Percentiles rank a stretch among this genome's conserved stretches.
These are phyloP conservation scores for Ostrea edulis DNA, from an alignment of 1,140 invertebrate genomes.

Conservation along the genomic window DNA sequence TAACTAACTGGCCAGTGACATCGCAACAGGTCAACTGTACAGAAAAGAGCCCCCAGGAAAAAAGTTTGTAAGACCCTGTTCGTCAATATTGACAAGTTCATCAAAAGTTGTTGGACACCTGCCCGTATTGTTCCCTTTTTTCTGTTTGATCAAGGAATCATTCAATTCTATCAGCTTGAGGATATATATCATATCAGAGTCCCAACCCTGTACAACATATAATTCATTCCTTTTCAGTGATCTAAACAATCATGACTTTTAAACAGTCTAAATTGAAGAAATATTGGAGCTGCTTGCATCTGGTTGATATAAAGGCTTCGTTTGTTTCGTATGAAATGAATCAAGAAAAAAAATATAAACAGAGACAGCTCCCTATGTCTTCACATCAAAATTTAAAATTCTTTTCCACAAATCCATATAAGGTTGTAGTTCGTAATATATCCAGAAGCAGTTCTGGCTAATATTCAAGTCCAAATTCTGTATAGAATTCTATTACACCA, in stretches of 20 bases:
- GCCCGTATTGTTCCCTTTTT: constrained; percentile 23
- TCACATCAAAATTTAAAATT: constrained; percentile 29
- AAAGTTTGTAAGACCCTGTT: constrained; percentile 32
- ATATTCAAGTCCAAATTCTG: constrained; percentile 16
- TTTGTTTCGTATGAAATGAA: constrained; percentile 27
- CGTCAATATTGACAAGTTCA: constrained; percentile 38
- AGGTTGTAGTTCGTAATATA: not conserved
- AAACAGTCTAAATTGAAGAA: constrained; percentile 25
- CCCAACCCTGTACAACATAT: not conserved
- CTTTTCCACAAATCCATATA: constrained; percentile 13
- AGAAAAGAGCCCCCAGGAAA: constrained; percentile 28
- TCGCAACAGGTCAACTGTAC: constrained; percentile 36
- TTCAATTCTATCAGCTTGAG: constrained; percentile 22
- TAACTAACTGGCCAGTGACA: constrained; percentile 31
- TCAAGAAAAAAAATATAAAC: constrained; percentile 31
- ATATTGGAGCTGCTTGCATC: not conserved
- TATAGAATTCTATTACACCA: not conserved
- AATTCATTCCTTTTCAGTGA: constrained; percentile 7
- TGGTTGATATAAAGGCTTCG: not conserved
- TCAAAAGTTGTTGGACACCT: constrained; percentile 38
- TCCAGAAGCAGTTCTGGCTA: constrained; percentile 10
- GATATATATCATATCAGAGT: not conserved
- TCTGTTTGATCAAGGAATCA: constrained; percentile 35
- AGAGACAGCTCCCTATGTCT: constrained; percentile 3
- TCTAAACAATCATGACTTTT: constrained; percentile 15